Percentiles rank a stretch among this genome's conserved stretches.
These are phyloP conservation scores for Lerema accius DNA, from an alignment of 1,140 invertebrate species.

Conservation along the genomic window DNA sequence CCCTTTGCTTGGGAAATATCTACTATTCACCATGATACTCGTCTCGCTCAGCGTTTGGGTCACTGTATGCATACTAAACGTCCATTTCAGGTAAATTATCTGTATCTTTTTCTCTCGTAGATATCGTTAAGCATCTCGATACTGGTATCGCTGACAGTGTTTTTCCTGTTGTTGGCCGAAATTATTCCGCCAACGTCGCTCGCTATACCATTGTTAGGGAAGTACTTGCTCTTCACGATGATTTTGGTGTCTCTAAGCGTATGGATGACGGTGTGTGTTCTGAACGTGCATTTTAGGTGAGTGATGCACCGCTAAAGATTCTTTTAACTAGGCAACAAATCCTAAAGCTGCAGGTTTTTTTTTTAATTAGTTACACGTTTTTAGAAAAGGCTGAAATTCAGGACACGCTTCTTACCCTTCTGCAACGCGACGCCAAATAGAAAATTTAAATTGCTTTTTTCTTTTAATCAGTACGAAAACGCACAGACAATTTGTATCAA, in stretches of 20 bases:
- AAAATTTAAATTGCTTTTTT: conserved; percentile 12
- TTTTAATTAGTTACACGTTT: conserved; percentile 29
- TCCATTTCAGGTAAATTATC: conserved; percentile 95
- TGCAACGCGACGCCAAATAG: conserved; percentile 19
- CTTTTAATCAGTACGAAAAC: neutral
- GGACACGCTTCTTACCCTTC: conserved; percentile 24
- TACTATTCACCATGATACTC: conserved; percentile 98
- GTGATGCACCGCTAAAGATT: conserved; percentile 48
- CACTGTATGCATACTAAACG: conserved; percentile 97
- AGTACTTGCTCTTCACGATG: conserved; percentile 98
- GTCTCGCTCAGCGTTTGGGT: conserved; percentile 98
- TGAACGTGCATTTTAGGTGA: conserved; percentile 99
- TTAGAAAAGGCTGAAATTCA: conserved; percentile 22
- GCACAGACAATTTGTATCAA: conserved; percentile 7
- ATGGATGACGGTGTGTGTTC: conserved; percentile 97
- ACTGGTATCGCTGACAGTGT: conserved; percentile 98
- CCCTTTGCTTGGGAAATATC: conserved; percentile 96
- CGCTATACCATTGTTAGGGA: conserved; percentile 98
- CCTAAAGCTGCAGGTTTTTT: conserved; percentile 26
- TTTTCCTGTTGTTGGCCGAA: conserved; percentile 98
- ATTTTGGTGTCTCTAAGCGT: conserved; percentile 98
- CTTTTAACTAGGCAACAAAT: conserved; percentile 18
- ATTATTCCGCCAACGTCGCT: conserved; percentile 99
- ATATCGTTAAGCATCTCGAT: conserved; percentile 98
- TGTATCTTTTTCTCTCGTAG: conserved; percentile 79